These are phyloP conservation scores for Hedychridium roseum DNA, from an alignment of 2,888 invertebrate genomes.

Conservation along the genomic window DNA sequence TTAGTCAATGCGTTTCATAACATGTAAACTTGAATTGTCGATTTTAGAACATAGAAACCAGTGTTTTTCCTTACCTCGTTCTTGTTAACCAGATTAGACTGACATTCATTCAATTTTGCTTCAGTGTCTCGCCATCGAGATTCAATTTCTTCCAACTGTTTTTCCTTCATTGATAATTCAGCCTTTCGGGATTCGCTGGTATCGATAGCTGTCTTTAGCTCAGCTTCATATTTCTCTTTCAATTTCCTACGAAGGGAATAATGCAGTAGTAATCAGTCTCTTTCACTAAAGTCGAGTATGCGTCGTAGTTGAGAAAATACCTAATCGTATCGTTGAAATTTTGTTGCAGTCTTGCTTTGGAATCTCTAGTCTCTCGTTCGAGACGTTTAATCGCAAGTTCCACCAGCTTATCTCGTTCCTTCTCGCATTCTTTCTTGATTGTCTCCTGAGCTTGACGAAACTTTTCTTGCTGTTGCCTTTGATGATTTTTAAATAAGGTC, in stretches of 20 bases:
- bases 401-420: constrained; percentile 81
- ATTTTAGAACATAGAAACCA: background rate
- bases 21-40: too few relatives aligned
- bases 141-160: constrained; percentile 73
- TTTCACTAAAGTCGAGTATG: too few relatives aligned
- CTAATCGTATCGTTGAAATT: constrained; percentile 67
- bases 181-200: constrained; percentile 73
- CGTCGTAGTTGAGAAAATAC: too few relatives aligned
- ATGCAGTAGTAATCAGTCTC: too few relatives aligned
- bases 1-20: background rate
- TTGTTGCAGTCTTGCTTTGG: constrained; percentile 68
- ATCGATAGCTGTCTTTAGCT: constrained; percentile 73
- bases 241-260: constrained; percentile 67
- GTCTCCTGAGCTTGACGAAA: constrained; percentile 74
- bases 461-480: constrained; percentile 69
- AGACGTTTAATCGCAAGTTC: constrained; percentile 76
- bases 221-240: constrained; percentile 79
- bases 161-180: constrained; percentile 74
- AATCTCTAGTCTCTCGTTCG: constrained; percentile 72
- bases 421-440: constrained; percentile 75
- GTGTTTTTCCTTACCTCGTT: constrained; percentile 67
- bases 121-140: constrained; percentile 69
- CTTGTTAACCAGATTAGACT: constrained; percentile 71
- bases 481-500: constrained; percentile 71
- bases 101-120: constrained; percentile 72